These are phyloP conservation scores for Polydrusus pterygomalis DNA, from an alignment of 2,888 invertebrate genomes.

Conservation along the genomic window DNA sequence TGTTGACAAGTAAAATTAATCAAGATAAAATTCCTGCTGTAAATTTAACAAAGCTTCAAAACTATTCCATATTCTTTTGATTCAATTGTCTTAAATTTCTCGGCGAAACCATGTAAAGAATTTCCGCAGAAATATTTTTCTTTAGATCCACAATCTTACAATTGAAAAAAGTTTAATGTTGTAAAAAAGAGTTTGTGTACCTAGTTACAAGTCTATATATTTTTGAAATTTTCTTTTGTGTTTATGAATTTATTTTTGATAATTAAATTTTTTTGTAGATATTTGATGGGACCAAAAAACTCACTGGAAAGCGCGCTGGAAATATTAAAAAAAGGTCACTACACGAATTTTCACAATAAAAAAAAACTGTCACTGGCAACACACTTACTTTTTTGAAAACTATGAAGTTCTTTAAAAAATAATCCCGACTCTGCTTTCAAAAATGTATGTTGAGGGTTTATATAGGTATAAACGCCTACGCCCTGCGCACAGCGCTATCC, in stretches of 20 bases:
- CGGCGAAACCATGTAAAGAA: background rate
- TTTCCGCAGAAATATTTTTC: background rate
- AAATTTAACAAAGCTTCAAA: constrained; percentile 3
- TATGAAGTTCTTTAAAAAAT: constrained; percentile 35
- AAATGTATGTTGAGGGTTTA: constrained; percentile 48
- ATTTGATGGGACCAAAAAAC: background rate
- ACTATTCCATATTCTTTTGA: constrained; percentile 1
- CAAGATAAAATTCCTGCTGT: too few relatives aligned
- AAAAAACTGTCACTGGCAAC: background rate
- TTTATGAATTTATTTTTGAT: background rate
- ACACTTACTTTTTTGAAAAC: constrained; percentile 20
- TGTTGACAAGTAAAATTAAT: background rate
- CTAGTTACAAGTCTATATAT: background rate
- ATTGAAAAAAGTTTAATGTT: background rate
- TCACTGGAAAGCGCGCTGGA: background rate
- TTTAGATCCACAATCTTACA: background rate
- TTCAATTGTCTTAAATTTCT: background rate
- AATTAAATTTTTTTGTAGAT: background rate
- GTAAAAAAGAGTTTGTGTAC: too few relatives aligned
- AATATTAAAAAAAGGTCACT: constrained; percentile 28
- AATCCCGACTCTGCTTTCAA: constrained; percentile 45
- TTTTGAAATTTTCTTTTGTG: background rate
- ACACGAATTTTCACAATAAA: constrained; percentile 29
- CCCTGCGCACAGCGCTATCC: constrained; percentile 40
- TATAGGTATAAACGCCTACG: constrained; percentile 50